Evolutionary conservation across 2,113 vertebrate species (phyloP), one percentile per base, ranked within the genome.

Genomic region (Naja naja): DNA sequence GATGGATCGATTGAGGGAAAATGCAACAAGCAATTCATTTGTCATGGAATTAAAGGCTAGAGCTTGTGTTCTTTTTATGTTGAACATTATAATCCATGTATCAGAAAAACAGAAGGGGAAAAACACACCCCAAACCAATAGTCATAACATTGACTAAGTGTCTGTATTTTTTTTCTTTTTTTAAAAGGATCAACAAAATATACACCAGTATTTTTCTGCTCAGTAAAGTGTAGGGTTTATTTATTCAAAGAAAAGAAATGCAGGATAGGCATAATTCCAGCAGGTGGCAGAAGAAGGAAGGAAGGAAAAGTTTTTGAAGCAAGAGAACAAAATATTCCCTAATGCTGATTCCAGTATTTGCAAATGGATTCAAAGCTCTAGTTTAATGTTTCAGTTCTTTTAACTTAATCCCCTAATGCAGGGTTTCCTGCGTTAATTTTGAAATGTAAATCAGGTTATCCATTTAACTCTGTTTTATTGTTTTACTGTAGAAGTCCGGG

Each of bases 221-320:
- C 20, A 60, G 5, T 10, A 87, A 60, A 58, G 0, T 16, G 9
- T 6, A 49, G 20, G 25, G 14, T 4, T 16, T 25, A 91, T 60
- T 27, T 27, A 85, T 81, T 81, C 34, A 81, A 39, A 23, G 23
- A 43, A 60, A 45, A 0, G 5, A 49, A 16, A 23, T 93, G 90
- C 25, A 87, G 11, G 52, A n/a, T 53, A 8, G 6, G 11, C n/a
- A 0, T 43, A 34, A 30, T 64, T n/a, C 88, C 90, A 92, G 87
- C 88, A 92, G 93, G 74, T 85, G 90, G 55, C 81, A 92, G 88
- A 34, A 89, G 20, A 69, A 22, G 58, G 88, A 89, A 92, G 47
- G 8, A 60, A 89, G 53, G 54, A 27, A 91, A 69, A 81, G 0
- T 81, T 81, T 81, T 1, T 34, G 22, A 88, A 25, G 3, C 1